Base-by-base conservation (phyloP, 2,888 invertebrate species). In the Orchesellides sinensis region DNA sequence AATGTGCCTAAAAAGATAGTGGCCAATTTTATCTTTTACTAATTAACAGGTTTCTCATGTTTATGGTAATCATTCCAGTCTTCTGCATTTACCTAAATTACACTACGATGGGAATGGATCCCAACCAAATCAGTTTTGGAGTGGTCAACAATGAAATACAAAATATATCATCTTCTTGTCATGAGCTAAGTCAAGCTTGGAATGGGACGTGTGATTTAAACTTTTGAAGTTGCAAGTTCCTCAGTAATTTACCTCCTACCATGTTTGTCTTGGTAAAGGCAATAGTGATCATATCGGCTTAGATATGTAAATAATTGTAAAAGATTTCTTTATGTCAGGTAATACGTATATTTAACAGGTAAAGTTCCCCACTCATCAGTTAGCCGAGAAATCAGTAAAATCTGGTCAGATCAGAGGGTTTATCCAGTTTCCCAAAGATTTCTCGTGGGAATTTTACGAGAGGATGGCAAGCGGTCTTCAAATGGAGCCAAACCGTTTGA, bases 391-490 rank as follows among this genome's bases (percentile, higher is more conserved):
- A 17, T 54, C 35, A 1, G 63, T 84, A 10, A 47, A 68, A 27
- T 19, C 8, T 14, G 83, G 83, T 10, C n/a, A 70, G 19, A 23
- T 70, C 5, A 74, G 79, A 69, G 85, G 78, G 14, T 83, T 70
- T 27, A n/a, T 85, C n/a, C 25, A 23, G 6, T 77, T 85, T 56
- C 72, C 74, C 6, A 25, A 47, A 2, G 54, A 66, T 54, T 85
- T 59, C 32, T 80, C 83, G 4, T 21, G 17, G 0, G 29, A 45
- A 19, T 45, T 85, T 17, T 75, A 59, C 47, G 52, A 68, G 1
- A 19, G 81, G 40, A 56, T 56, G 4, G 94, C 94, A 32, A 2
- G 70, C 23, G 52, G 75, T 45, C 52, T 66, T 29, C 19, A 47
- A 3, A 27, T 52, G 0, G 59, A 56, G 8, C 6, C 19, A 59